Conservation (phyloP, 1,140 invertebrate genomes). For the Amphibalanus amphitrite region DNA sequence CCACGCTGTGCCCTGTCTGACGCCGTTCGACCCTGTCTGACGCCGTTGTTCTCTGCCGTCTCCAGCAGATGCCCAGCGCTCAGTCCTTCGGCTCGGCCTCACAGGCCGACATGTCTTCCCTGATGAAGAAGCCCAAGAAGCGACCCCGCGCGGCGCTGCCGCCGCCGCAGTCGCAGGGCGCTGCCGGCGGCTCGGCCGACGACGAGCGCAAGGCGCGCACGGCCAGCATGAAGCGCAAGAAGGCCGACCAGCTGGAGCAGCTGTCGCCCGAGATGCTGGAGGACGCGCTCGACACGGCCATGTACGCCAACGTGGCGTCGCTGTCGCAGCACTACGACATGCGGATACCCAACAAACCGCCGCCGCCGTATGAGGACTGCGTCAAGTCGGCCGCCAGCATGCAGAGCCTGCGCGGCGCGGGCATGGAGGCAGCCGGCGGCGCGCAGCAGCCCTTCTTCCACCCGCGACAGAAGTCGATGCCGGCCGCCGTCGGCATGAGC, state of each 20-base stretch:
- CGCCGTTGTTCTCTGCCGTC: too few relatives aligned
- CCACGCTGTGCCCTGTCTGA: too few relatives aligned
- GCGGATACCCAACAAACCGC: constrained; percentile 39
- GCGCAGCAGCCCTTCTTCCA: constrained; percentile 21
- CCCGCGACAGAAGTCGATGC: constrained; percentile 28
- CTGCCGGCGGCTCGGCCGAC: constrained; percentile 26
- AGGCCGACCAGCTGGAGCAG: constrained; percentile 9
- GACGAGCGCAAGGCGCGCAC: too few relatives aligned
- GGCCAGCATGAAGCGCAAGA: too few relatives aligned
- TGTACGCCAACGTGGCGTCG: constrained; percentile 32
- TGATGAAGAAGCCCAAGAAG: constrained; percentile 48
- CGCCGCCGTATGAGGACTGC: constrained; percentile 72
- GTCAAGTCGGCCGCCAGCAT: constrained; percentile 39
- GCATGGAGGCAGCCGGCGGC: constrained; percentile 12
- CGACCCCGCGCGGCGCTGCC: constrained; percentile 35
- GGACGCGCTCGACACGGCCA: background rate
- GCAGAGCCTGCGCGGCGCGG: constrained; percentile 17
- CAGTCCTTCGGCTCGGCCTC: too few relatives aligned
- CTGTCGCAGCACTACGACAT: constrained; percentile 50
- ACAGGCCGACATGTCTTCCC: too few relatives aligned
- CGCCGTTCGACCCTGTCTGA: too few relatives aligned
- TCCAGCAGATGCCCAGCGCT: too few relatives aligned
- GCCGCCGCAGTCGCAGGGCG: constrained; percentile 34
- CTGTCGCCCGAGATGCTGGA: constrained; percentile 9
- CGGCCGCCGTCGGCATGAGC: constrained; percentile 19